Evolutionary conservation across 1,140 invertebrate genomes (phyloP), one percentile per base, ranked within the genome.

Genomic region (Potamilus streckersoni): DNA sequence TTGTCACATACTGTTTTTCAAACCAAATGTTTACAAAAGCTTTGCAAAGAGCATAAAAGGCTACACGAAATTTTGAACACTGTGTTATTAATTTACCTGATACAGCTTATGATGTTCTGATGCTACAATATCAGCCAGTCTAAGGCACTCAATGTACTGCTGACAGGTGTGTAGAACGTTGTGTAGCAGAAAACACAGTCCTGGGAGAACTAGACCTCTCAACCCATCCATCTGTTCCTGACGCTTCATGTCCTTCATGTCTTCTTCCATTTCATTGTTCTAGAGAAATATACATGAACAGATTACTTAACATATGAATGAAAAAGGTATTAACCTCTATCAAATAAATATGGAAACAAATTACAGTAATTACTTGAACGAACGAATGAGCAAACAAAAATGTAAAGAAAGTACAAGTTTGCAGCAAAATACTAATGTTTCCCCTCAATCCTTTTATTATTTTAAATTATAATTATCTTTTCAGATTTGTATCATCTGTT

Each of bases 101-200:
- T 96, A 97, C 0, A 98, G 85, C 82, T 93, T 91, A 84, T 95
- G 91, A 74, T 93, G 93, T 87, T 97, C 95, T 16, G 93, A 93
- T 14, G 95, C 93, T 70, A 98, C 90, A 67, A 94, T 91, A 89
- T 97, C 94, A 11, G 95, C 93, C 15, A 98, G 85, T 84, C 95
- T 93, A 23, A 97, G 86, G 84, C 94, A 95, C 86, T 95, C 94
- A 60, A 93, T 91, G 81, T 95, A 94, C 78, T 94, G 92, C 79
- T 93, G 93, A 83, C 94, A 94, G 78, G 92, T 91, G 64, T 93
- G 93, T 84, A 98, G 92, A 13, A 98, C 94, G 65, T 93, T 94
- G 80, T 95, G 92, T 8, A 98, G 90, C 15, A 98, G 91, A 64
- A 96, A 91, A 8, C 93, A 92, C 64, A 96, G 91, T 91, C 85